Conservation (phyloP, 2,888 invertebrate species). For the Entomobrya proxima region DNA sequence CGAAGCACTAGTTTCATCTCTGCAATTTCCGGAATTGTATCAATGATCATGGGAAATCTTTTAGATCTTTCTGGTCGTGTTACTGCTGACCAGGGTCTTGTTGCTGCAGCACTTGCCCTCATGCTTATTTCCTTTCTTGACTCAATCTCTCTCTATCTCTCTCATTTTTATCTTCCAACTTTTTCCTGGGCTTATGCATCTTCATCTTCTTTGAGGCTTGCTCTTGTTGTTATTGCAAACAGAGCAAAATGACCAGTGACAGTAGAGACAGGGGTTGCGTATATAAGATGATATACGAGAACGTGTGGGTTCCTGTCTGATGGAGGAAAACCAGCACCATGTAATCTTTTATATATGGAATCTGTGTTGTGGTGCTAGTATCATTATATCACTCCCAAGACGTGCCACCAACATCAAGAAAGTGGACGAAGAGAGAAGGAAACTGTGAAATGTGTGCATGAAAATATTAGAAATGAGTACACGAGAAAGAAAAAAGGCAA, state of each 20-base stretch:
- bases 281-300: conserved; percentile 40
- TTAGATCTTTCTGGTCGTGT: conserved; percentile 38
- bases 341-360: background rate
- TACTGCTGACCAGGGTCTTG: conserved; percentile 29
- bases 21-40: conserved; percentile 69
- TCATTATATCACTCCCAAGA: background rate
- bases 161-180: background rate
- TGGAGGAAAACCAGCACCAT: background rate
- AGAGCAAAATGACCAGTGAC: conserved; percentile 65
- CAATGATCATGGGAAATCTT: conserved; percentile 70
- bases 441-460: conserved; percentile 1
- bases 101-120: conserved; percentile 33
- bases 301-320: conserved; percentile 57
- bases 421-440: background rate
- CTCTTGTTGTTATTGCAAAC: conserved; percentile 2
- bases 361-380: background rate
- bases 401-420: background rate
- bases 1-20: conserved; percentile 59
- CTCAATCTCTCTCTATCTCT: conserved; percentile 10
- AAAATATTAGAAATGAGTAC: conserved; percentile 41
- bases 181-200: background rate
- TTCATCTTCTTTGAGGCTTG: background rate
- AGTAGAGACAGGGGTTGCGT: conserved; percentile 51
- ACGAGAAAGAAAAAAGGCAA: conserved; percentile 23
- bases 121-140: conserved; percentile 43